Evolutionary conservation across 2,888 invertebrate species (phyloP).

Genomic region (Agonopterix subpropinquella): DNA sequence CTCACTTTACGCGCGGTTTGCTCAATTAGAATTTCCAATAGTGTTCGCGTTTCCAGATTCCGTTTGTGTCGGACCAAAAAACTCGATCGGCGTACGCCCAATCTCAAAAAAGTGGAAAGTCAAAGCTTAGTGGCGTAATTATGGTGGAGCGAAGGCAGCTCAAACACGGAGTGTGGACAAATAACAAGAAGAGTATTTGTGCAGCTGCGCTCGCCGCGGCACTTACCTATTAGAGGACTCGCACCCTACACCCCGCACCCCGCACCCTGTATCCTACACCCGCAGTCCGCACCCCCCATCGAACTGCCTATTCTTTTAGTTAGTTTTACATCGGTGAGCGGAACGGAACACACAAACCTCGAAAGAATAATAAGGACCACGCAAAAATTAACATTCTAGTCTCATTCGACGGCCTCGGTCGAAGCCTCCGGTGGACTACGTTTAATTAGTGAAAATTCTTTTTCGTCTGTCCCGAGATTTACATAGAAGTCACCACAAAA

Average conservation of each 20-base stretch:
- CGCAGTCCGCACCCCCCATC: constrained; percentile 11
- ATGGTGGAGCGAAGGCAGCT: constrained; percentile 44
- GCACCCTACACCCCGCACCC: constrained; percentile 13
- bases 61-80: constrained; percentile 38
- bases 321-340: constrained; percentile 26
- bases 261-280: constrained; percentile 12
- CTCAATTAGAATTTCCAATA: constrained; percentile 46
- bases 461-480: constrained; percentile 54
- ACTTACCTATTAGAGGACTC: constrained; percentile 21
- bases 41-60: constrained; percentile 37
- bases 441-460: constrained; percentile 63
- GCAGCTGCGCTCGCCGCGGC: constrained; percentile 43
- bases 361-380: constrained; percentile 39
- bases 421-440: constrained; percentile 40
- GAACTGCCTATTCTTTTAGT: constrained; percentile 18
- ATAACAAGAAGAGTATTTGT: constrained; percentile 59
- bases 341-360: constrained; percentile 36
- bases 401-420: constrained; percentile 46
- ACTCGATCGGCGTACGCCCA: constrained; percentile 27
- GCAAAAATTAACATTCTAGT: constrained; percentile 51
- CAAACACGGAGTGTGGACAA: constrained; percentile 55
- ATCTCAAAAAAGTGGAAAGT: constrained; percentile 43
- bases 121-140: constrained; percentile 56
- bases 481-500: constrained; percentile 67
- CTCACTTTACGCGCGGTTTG: constrained; percentile 22